phyloP scores from a whole-genome alignment of 2,113 vertebrate species.

The Myocastor coypus region DNA sequence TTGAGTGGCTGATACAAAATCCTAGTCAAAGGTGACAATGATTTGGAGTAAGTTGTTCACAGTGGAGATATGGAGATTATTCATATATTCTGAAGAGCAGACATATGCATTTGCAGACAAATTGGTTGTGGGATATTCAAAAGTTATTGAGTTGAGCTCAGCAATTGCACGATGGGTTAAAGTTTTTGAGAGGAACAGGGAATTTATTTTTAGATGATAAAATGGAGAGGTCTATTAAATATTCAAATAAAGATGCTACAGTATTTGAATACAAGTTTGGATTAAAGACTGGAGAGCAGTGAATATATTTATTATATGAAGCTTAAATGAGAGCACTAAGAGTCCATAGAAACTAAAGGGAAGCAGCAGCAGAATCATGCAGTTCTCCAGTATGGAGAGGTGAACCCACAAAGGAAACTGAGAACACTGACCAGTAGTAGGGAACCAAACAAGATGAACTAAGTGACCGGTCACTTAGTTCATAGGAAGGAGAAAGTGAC shows the following conservation, averaged over 20 bases:
- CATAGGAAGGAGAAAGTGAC: neutral
- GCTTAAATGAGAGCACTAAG: neutral
- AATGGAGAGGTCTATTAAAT: constrained; percentile 8
- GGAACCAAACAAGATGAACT: neutral
- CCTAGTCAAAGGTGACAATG: neutral
- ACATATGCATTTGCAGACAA: neutral
- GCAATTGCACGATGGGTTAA: neutral
- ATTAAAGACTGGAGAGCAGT: neutral
- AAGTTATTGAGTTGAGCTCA: neutral
- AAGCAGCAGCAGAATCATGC: neutral
- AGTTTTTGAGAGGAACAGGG: neutral
- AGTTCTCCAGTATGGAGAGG: neutral
- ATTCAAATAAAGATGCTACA: neutral
- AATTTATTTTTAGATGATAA: neutral
- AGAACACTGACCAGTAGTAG: neutral
- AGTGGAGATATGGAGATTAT: neutral
- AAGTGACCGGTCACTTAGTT: neutral
- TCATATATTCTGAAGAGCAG: neutral
- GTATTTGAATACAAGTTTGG: neutral
- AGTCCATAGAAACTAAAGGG: neutral
- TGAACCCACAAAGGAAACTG: neutral
- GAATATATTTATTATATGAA: neutral
- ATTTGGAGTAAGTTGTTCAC: neutral
- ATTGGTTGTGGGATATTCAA: neutral
- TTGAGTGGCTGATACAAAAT: neutral